A percentile compares a stretch with the other conserved stretches of the same genome.
Evolutionary conservation across 2,888 invertebrate genomes (phyloP).

Genomic region (Orthosia gracilis): DNA sequence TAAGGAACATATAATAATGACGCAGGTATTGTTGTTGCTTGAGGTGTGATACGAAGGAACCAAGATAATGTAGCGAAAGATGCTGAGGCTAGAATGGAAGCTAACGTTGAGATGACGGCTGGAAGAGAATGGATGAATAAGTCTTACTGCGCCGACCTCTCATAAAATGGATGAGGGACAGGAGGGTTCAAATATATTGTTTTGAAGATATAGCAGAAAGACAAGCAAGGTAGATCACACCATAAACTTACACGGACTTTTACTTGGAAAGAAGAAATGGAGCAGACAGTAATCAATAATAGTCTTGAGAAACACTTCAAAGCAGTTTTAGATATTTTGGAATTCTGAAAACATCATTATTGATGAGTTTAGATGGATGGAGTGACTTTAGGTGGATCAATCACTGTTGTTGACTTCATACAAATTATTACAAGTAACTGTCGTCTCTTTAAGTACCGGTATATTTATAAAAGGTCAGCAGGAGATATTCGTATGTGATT

Average conservation of each 20-base stretch:
- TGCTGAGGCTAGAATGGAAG: neutral
- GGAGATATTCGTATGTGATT: no score
- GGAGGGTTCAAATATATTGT: neutral
- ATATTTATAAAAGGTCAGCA: neutral
- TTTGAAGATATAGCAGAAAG: no score
- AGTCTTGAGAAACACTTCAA: neutral
- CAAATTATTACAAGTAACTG: neutral
- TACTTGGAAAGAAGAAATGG: neutral
- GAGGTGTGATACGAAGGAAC: neutral
- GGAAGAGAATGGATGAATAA: neutral
- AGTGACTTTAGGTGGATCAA: no score
- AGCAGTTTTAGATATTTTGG: no score
- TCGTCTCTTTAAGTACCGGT: neutral
- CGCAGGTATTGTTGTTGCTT: neutral
- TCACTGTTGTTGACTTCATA: no score
- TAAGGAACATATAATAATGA: neutral
- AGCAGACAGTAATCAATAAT: neutral
- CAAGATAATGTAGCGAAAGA: neutral
- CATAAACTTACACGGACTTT: neutral
- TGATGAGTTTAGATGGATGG: no score
- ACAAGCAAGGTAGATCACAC: neutral
- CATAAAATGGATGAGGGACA: neutral
- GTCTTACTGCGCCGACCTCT: neutral
- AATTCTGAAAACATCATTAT: no score
- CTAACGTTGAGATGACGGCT: neutral